Percentiles rank a stretch among this genome's conserved stretches.
Evolutionary conservation across 2,113 vertebrate genomes (phyloP).

Genomic region (Tetrax tetrax): DNA sequence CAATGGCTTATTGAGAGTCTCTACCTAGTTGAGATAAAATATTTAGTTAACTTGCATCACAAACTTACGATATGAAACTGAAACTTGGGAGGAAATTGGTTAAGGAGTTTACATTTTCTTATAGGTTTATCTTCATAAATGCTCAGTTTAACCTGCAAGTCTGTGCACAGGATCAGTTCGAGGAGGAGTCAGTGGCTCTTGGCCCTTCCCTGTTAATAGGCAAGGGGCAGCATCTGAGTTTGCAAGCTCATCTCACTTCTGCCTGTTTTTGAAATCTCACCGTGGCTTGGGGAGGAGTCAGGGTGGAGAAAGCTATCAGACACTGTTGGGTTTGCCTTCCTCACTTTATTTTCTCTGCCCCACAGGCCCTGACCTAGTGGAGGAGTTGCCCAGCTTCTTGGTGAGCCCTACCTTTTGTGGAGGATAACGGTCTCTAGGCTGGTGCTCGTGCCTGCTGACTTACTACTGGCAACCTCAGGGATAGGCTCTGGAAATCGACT

Average conservation of each 20-base stretch:
- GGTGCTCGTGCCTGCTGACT: neutral
- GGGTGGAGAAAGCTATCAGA: neutral
- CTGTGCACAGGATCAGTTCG: neutral
- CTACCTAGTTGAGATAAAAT: neutral
- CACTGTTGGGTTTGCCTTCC: neutral
- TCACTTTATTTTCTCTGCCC: neutral
- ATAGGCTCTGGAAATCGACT: neutral
- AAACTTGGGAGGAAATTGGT: neutral
- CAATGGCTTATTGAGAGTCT: neutral
- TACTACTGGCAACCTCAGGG: neutral
- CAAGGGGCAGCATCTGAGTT: neutral
- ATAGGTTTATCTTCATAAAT: neutral
- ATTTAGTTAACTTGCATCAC: neutral
- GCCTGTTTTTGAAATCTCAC: neutral
- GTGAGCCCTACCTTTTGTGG: neutral
- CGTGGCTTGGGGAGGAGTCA: accelerated
- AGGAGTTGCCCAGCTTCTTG: neutral
- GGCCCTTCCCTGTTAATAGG: neutral
- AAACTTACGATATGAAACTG: neutral
- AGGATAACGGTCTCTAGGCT: conserved; percentile 12
- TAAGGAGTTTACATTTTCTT: neutral
- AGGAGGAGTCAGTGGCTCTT: neutral
- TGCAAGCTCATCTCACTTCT: neutral
- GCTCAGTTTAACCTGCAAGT: neutral
- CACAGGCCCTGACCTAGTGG: neutral